Conservation (phyloP, 1,140 invertebrate species). For the Streblospio benedicti region DNA sequence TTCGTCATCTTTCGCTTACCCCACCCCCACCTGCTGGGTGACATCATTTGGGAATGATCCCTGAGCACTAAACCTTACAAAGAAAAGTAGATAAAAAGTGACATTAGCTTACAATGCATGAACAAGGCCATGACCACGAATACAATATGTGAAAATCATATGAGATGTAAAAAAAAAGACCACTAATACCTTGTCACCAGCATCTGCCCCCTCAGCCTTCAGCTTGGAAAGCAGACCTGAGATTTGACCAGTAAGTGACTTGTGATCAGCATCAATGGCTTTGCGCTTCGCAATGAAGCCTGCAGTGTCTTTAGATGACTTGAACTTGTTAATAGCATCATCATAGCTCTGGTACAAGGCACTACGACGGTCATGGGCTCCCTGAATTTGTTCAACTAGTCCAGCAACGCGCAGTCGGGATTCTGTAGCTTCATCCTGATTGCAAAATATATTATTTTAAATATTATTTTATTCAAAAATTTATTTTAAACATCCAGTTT, state of each 20-base stretch:
- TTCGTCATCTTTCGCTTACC: not conserved
- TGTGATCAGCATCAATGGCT: constrained; percentile 58
- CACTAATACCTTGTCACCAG: constrained; percentile 51
- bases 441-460: not conserved
- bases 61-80: not conserved
- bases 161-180: too few species aligned
- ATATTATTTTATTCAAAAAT: not conserved
- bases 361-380: constrained; percentile 56
- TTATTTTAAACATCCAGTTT: not conserved
- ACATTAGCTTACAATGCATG: not conserved
- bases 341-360: constrained; percentile 58
- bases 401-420: constrained; percentile 51
- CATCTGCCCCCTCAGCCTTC: constrained; percentile 57
- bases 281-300: constrained; percentile 51
- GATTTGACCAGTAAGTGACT: constrained; percentile 54
- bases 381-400: constrained; percentile 51
- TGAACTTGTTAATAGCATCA: constrained; percentile 57
- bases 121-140: not conserved
- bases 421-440: constrained; percentile 55
- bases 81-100: not conserved
- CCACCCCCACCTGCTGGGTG: not conserved
- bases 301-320: constrained; percentile 56
- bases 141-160: too few species aligned
- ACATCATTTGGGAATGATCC: not conserved
- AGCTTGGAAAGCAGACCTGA: constrained; percentile 54